These are phyloP conservation scores for Parauchenoglanis punctatus DNA, from an alignment of 2,797 vertebrate species.

Conservation along the genomic window DNA sequence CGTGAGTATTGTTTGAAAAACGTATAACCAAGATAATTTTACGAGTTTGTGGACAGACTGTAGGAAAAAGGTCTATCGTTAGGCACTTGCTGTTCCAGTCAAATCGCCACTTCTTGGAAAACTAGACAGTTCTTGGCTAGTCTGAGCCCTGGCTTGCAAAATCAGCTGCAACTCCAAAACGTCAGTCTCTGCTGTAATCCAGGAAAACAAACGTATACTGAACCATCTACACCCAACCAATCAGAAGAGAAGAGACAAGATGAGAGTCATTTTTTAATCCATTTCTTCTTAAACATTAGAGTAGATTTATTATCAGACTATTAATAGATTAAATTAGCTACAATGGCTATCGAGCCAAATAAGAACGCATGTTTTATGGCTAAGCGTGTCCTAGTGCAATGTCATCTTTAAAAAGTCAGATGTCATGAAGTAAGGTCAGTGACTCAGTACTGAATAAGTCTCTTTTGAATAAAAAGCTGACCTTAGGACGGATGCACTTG, in stretches of 20 bases:
- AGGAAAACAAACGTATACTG: background rate
- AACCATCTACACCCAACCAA: background rate
- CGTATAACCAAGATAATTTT: background rate
- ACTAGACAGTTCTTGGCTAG: background rate
- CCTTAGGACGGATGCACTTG: no score
- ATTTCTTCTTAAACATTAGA: background rate
- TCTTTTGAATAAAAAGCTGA: no score
- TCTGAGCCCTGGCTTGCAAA: background rate
- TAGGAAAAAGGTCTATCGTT: background rate
- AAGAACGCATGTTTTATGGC: no score
- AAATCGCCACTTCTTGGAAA: background rate
- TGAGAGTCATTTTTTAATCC: background rate
- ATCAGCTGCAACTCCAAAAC: background rate
- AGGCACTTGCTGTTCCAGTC: background rate
- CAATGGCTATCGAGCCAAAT: background rate
- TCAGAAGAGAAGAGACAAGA: background rate
- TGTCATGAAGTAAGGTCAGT: no score
- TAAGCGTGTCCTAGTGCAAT: no score
- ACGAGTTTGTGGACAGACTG: background rate
- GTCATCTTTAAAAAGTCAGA: no score
- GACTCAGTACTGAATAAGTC: no score
- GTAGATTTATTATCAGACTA: background rate
- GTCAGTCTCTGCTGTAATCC: background rate
- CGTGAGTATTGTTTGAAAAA: background rate
- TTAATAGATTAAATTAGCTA: background rate